Evolutionary conservation across 2,113 vertebrate species (phyloP), one percentile per base, ranked within the genome.

Genomic region (Dermatemys mawii): DNA sequence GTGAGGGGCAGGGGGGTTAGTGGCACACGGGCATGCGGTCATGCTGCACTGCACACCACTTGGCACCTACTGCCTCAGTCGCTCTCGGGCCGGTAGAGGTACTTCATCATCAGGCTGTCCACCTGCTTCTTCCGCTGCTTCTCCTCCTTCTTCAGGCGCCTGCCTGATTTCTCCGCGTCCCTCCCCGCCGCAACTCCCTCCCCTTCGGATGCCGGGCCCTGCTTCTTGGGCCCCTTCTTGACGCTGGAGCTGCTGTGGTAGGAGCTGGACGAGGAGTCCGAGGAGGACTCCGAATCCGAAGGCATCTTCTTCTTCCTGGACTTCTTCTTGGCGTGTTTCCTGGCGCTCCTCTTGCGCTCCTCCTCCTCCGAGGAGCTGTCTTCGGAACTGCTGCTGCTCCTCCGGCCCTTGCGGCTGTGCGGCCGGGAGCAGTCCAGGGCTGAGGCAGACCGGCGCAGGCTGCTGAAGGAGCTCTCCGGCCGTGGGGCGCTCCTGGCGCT

Each of bases 71-170:
- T 99, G 98, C 97, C 70, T 99, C 98, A 99, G 97, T 99, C 99
- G 97, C 99, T 99, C 98, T 99, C 99, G 0, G 99, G 98, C 24
- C 98, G 98, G 97, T 99, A 99, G 53, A 99, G 98, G 97, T 99
- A 99, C 95, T 99, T 99, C 99, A 99, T 99, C 99, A 99, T 98
- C 96, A 99, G 95, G 96, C 96, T 99, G 98, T 99, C 99, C 88
- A 99, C 99, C 91, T 98, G 98, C 97, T 99, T 99, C 97, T 99
- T 99, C 78, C 98, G 98, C 92, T 99, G 98, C 97, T 99, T 99
- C 60, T 99, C 98, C 26, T 98, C 98, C 94, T 99, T 99, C 96
- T 98, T 99, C 46, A 94, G 97, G 11, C 82, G 78, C 46, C 96
- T 84, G 29, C 81, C 91, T 11, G 53, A 96, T 78, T 75, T 92